Evolutionary conservation across 2,113 vertebrate genomes (phyloP), one percentile per base, ranked within the genome.

Genomic region (Trinectes maculatus): DNA sequence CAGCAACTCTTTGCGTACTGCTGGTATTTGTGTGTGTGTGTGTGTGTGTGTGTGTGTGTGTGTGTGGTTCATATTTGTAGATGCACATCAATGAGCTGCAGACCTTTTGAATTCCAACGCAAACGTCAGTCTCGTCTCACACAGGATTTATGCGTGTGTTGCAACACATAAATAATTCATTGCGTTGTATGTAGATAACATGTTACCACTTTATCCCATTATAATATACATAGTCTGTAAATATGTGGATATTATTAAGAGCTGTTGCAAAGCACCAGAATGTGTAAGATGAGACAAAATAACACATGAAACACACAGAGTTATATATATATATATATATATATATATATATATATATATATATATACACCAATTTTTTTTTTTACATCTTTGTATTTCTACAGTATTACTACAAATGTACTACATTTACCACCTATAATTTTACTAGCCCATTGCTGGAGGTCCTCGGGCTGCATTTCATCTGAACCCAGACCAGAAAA

Each of bases 401-500:
- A n/a, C n/a, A n/a, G n/a, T n/a, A n/a, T n/a, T n/a, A n/a, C n/a
- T n/a, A n/a, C n/a, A n/a, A n/a, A n/a, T n/a, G n/a, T n/a, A n/a
- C n/a, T n/a, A n/a, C n/a, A n/a, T n/a, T n/a, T n/a, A n/a, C n/a
- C n/a, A n/a, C n/a, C n/a, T n/a, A n/a, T n/a, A n/a, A 58, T 66
- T 62, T 66, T 71, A 68, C 67, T 68, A 43, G 51, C 26, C 36
- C 36, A 44, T 59, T 13, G 29, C 26, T 0, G 10, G 22, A 24
- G 60, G 70, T 67, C 46, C 25, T 49, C 29, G 13, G 80, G 54
- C 49, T 33, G 64, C 53, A 21, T 63, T 56, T 59, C 80, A 89
- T 85, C 74, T 77, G 86, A 83, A 63, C 53, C 44, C 44, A 60
- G 56, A 47, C 74, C n/a, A 16, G 70, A 19, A 74, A 82, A 86